Evolutionary conservation across 2,888 invertebrate species (phyloP), one percentile per base, ranked within the genome.

Genomic region (Notodonta dromedarius): DNA sequence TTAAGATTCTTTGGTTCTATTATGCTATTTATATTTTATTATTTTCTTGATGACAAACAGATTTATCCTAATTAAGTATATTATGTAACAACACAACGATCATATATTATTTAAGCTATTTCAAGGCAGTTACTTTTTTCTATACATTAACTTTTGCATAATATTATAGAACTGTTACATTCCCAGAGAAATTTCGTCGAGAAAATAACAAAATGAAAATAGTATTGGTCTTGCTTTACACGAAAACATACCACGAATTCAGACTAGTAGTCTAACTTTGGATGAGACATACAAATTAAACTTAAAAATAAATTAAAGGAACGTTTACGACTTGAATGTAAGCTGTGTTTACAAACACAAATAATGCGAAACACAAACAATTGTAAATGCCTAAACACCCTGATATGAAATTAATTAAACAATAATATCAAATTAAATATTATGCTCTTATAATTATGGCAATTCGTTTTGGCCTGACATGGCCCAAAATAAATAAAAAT

Each of bases 1-100:
- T 69, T 60, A 73, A 76, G 72, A 78, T 74, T 78, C 78, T 79
- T 79, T 79, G 79, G 78, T 79, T 61, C 59, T 56, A 32, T 35
- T 55, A n/a, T 46, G 13, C 8, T 42, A 42, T 11, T 42, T 42
- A 2, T 3, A 42, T 42, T 42, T 42, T 11, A 42, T 42, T 42
- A 11, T 42, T 42, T 42, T 42, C 42, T 42, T 42, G 42, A 42
- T 11, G 11, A 42, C 4, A 42, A 8, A 42, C 12, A 8, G 11
- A 12, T 9, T 42, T 12, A 42, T 42, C 42, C 42, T 11, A 42
- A 5, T 35, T 35, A 35, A 35, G 5, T 35, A 35, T 35, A 7
- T 35, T 35, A 35, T 35, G 35, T 35, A 35, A 35, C 5, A 35
- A 35, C 5, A 35, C 35, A 7, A 35, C 35, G 35, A 35, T 35